Percentiles rank a stretch among this genome's conserved stretches.
Conservation (phyloP, 2,797 vertebrate species). For the Aulostomus chinensis region DNA sequence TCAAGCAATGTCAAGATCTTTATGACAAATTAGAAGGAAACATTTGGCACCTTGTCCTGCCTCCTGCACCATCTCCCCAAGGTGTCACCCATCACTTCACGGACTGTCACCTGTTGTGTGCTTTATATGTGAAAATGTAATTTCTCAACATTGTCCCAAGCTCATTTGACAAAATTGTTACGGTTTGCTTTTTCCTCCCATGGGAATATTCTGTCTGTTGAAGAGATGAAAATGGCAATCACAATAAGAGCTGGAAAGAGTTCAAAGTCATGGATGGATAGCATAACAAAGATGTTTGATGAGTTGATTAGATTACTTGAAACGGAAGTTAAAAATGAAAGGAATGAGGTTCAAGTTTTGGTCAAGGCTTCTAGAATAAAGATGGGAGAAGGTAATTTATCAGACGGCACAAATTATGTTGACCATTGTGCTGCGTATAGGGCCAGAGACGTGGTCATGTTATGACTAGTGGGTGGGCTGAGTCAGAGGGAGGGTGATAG, state of each 20-base stretch:
- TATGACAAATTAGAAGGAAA: too few species aligned
- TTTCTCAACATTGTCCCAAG: background rate
- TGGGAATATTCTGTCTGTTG: background rate
- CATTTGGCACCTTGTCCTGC: too few species aligned
- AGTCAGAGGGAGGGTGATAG: conserved; percentile 73
- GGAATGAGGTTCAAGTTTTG: conserved; percentile 16
- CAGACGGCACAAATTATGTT: conserved; percentile 47
- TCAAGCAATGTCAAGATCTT: too few species aligned
- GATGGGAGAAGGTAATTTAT: conserved; percentile 49
- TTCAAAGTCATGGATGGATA: background rate
- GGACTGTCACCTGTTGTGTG: too few species aligned
- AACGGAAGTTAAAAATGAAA: conserved; percentile 13
- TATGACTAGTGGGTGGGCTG: conserved; percentile 50
- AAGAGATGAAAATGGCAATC: background rate
- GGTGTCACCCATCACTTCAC: too few species aligned
- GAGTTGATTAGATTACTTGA: conserved; percentile 7
- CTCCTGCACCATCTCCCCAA: too few species aligned
- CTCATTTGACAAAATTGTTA: background rate
- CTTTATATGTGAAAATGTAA: too few species aligned
- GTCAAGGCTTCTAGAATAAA: conserved; percentile 25
- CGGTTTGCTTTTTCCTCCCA: background rate
- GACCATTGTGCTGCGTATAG: conserved; percentile 39
- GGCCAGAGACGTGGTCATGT: conserved; percentile 46
- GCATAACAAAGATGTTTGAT: conserved; percentile 18
- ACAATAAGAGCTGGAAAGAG: conserved; percentile 1